These are phyloP conservation scores for Passer montanus DNA, from an alignment of 2,113 vertebrate species.

Conservation along the genomic window DNA sequence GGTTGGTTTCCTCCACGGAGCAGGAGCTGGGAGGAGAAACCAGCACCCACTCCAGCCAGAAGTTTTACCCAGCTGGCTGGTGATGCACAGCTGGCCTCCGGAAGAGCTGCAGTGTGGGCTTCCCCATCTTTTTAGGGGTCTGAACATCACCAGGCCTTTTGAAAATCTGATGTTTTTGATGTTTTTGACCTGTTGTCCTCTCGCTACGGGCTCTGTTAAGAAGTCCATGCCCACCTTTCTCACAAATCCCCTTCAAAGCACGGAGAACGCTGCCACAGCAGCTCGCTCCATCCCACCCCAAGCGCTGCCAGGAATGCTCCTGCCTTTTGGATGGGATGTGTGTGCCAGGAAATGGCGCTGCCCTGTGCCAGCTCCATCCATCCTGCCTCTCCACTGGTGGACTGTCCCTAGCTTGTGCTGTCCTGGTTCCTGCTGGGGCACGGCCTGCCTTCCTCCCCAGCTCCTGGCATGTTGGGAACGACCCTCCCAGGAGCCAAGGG, in stretches of 20 bases:
- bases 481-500: background rate
- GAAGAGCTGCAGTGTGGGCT: background rate
- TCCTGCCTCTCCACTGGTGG: accelerated
- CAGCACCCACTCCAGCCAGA: background rate
- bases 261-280: background rate
- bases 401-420: background rate
- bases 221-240: background rate
- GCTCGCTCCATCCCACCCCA: background rate
- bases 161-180: background rate
- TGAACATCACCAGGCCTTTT: background rate
- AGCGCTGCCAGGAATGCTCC: background rate
- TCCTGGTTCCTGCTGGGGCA: background rate
- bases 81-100: accelerated
- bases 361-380: background rate
- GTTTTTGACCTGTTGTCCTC: background rate
- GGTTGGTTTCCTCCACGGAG: background rate
- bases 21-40: background rate
- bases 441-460: background rate
- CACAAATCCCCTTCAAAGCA: background rate
- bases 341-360: background rate
- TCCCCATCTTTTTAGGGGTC: background rate
- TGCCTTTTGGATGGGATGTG: background rate
- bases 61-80: background rate
- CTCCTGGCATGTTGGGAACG: background rate
- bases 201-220: accelerated